These are phyloP conservation scores for Hypotaenidia philippensis DNA, from an alignment of 2,797 vertebrate species.

Conservation along the genomic window DNA sequence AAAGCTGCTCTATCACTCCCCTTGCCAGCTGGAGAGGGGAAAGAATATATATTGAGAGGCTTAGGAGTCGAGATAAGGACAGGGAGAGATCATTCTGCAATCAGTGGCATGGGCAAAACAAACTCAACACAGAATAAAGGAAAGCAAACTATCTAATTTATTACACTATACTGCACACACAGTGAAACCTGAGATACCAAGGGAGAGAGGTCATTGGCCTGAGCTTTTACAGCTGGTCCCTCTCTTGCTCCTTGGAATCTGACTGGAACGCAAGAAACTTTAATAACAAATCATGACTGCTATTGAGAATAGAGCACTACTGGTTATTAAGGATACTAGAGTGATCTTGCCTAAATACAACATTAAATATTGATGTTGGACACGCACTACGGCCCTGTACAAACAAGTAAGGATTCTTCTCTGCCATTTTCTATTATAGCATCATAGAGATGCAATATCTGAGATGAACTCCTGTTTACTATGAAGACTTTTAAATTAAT, in stretches of 20 bases:
- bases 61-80: too few species aligned
- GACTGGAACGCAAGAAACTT: background rate
- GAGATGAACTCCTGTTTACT: background rate
- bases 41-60: too few species aligned
- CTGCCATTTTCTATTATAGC: background rate
- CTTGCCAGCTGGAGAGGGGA: too few species aligned
- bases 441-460: background rate
- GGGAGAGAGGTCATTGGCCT: background rate
- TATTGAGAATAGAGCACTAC: background rate
- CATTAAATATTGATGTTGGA: background rate
- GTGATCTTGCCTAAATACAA: background rate
- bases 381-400: background rate
- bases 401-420: background rate
- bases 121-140: too few species aligned
- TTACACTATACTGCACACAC: too few species aligned
- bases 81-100: too few species aligned
- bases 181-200: too few species aligned
- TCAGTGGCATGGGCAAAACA: too few species aligned
- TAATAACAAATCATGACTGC: background rate
- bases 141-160: too few species aligned
- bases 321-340: background rate
- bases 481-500: background rate
- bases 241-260: background rate
- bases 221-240: background rate
- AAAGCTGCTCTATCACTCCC: too few species aligned